Percentiles rank a stretch among this genome's conserved stretches.
Evolutionary conservation across 1,140 invertebrate genomes (phyloP).

Genomic region (Cydia strobilella): DNA sequence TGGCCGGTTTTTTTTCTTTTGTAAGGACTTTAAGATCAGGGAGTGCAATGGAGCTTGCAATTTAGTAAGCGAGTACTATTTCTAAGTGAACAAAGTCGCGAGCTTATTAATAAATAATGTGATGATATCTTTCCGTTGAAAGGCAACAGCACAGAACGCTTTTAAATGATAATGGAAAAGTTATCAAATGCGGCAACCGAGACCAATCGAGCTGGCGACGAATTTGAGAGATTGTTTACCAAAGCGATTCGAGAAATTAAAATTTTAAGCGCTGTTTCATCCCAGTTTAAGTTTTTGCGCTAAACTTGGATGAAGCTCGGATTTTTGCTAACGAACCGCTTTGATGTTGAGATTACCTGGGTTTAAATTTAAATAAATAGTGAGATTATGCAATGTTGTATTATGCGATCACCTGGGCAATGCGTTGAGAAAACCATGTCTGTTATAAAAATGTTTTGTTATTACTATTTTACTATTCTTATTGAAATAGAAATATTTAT

Average conservation of each 20-base stretch:
- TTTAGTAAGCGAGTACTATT: too few relatives aligned
- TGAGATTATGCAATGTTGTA: too few relatives aligned
- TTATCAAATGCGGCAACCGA: slow-evolving; percentile 8
- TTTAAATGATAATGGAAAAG: slow-evolving; percentile 12
- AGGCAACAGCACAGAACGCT: background rate
- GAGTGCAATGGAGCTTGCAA: too few relatives aligned
- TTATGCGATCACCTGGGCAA: too few relatives aligned
- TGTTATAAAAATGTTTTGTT: too few relatives aligned
- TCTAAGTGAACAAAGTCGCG: too few relatives aligned
- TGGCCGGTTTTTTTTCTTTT: too few relatives aligned
- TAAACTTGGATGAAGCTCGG: background rate
- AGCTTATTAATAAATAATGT: too few relatives aligned
- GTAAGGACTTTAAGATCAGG: too few relatives aligned
- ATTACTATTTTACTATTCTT: too few relatives aligned
- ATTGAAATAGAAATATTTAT: too few relatives aligned
- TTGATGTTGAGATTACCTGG: background rate
- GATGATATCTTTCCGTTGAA: background rate
- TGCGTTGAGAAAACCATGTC: too few relatives aligned
- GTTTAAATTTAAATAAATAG: background rate
- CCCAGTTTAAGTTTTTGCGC: background rate
- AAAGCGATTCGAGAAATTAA: background rate
- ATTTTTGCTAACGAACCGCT: background rate
- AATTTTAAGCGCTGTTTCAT: slow-evolving; percentile 1
- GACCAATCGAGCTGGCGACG: background rate
- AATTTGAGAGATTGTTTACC: slow-evolving; percentile 1